phyloP scores from a whole-genome alignment of 2,888 invertebrate species.

The Eulithis testata region DNA sequence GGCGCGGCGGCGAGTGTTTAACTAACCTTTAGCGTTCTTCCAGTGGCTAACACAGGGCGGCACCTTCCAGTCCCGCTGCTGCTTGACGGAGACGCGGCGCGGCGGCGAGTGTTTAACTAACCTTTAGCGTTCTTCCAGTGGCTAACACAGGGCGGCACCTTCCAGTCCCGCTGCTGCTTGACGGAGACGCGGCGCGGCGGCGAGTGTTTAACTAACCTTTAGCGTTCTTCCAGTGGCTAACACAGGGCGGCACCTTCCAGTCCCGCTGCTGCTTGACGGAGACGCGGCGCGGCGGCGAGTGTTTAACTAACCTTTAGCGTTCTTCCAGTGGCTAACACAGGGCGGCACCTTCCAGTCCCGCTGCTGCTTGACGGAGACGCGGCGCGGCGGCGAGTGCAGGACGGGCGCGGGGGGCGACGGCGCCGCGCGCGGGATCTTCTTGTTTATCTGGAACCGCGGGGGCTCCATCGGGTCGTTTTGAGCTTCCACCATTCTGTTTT shows the following conservation, averaged over 20 bases:
- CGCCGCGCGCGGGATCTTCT: conserved; percentile 99
- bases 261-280: conserved; percentile 99
- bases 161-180: conserved; percentile 99
- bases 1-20: conserved; percentile 89
- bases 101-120: conserved; percentile 79
- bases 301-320: conserved; percentile 90
- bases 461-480: conserved; percentile 99
- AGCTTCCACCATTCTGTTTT: conserved; percentile 77
- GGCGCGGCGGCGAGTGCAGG: conserved; percentile 98
- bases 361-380: conserved; percentile 99
- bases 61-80: conserved; percentile 99
- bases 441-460: conserved; percentile 98
- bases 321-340: conserved; percentile 99
- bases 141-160: conserved; percentile 98
- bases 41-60: conserved; percentile 99
- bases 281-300: conserved; percentile 96
- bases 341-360: conserved; percentile 99
- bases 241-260: conserved; percentile 99
- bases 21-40: conserved; percentile 97
- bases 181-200: conserved; percentile 98
- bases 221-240: conserved; percentile 99
- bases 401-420: conserved; percentile 99
- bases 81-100: conserved; percentile 98
- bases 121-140: conserved; percentile 99
- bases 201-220: conserved; percentile 87